A percentile compares a stretch with the other conserved stretches of the same genome.
These are phyloP conservation scores for Phenganax stokvisi DNA, from an alignment of 92 coral and sea anemone species.

Conservation along the genomic window DNA sequence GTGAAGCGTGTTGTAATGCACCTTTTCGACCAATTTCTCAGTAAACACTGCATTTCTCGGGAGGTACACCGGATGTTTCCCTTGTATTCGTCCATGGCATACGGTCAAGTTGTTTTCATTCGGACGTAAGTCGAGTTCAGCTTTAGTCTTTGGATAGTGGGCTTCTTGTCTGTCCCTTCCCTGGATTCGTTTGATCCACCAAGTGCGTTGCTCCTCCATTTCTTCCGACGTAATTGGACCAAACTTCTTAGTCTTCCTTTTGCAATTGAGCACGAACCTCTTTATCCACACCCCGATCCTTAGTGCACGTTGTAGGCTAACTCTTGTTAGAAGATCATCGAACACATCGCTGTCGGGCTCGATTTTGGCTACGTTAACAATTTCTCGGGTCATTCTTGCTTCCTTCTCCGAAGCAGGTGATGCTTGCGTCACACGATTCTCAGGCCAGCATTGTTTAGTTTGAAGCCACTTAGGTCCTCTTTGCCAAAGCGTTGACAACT, in stretches of 20 bases:
- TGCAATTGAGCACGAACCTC: too few species aligned
- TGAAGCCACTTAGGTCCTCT: not conserved
- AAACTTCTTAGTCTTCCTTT: too few species aligned
- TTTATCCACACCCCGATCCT: not conserved
- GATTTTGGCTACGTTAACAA: not conserved
- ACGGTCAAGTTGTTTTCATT: not conserved
- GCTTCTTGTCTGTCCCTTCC: not conserved
- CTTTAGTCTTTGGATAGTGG: not conserved
- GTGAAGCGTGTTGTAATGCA: not conserved
- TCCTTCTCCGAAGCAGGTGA: too few species aligned
- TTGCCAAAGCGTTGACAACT: not conserved
- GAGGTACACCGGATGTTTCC: not conserved
- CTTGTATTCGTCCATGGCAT: not conserved
- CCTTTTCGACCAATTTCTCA: not conserved
- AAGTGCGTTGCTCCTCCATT: not conserved
- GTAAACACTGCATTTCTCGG: not conserved
- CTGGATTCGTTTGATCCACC: conserved; percentile 7
- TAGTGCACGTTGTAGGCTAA: too few species aligned
- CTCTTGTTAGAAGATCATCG: too few species aligned
- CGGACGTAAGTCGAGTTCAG: not conserved
- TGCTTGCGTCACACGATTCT: too few species aligned
- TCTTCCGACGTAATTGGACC: not conserved
- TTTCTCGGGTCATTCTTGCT: too few species aligned
- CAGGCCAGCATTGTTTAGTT: too few species aligned
- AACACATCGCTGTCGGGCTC: not conserved